Evolutionary conservation across 2,113 vertebrate genomes (phyloP), one percentile per base, ranked within the genome.

Genomic region (Myodes glareolus): DNA sequence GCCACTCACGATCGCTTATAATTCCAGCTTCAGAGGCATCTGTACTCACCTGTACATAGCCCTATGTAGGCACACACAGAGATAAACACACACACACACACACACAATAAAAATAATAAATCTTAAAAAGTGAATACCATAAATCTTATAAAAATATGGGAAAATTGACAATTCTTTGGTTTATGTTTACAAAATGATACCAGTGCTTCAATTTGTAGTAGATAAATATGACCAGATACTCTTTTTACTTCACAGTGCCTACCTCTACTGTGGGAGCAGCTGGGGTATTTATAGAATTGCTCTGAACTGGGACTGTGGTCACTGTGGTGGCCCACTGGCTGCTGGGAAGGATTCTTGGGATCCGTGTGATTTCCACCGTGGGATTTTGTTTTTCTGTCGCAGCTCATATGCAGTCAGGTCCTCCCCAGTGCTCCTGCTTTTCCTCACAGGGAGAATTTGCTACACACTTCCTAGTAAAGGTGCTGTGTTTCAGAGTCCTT

Each of bases 341-440:
- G 93, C 85, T 92, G 61, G 58, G 61, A 95, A 94, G 68, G 21
- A 76, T 42, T 94, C 67, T 95, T 90, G 75, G 55, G 80, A 67
- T 7, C 42, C 42, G 13, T 10, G 8, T 33, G 63, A 50, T 68
- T 86, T 80, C 91, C 6, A 90, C 6, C 3, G 68, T 14, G 91
- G n/a, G 12, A 27, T 72, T 88, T 76, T 68, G 92, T 90, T 90
- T 86, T 63, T 86, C 55, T 36, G 17, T 90, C 33, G 13, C 50
- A 86, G 67, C 9, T 88, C 45, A 88, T 21, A 36, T 21, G 27
- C 19, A 55, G 78, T 21, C 88, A 92, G 85, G 25, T 47, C 63
- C 25, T 87, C 25, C 63, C 39, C 10, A 39, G 29, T 21, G 42
- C 90, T 12, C 36, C 13, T 42, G 27, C 58, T 94, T 96, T 95